A percentile compares a stretch with the other conserved stretches of the same genome.
Conservation (phyloP, 2,888 invertebrate species). For the Ormyrus labotus region DNA sequence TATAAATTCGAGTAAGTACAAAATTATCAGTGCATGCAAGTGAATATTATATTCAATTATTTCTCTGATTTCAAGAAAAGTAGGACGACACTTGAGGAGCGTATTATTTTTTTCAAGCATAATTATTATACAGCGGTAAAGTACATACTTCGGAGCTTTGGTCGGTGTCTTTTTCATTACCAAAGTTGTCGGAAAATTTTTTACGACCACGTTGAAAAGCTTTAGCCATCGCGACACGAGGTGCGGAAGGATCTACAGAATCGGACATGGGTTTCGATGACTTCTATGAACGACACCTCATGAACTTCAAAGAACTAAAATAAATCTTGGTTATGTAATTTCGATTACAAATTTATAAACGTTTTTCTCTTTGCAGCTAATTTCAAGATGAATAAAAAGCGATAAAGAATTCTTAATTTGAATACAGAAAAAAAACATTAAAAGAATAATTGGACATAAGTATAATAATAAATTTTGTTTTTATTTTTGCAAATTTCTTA, state of each 20-base stretch:
- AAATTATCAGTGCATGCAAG: too few species aligned
- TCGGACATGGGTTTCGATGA: conserved; percentile 42
- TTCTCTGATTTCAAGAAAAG: too few species aligned
- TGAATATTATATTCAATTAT: too few species aligned
- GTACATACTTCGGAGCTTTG: conserved; percentile 54
- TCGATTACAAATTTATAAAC: not conserved
- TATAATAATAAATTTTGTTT: too few species aligned
- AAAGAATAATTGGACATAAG: too few species aligned
- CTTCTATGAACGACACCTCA: not conserved
- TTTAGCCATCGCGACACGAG: conserved; percentile 65
- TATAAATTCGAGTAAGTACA: too few species aligned
- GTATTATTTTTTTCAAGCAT: too few species aligned
- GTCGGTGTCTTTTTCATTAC: conserved; percentile 47
- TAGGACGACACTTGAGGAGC: too few species aligned
- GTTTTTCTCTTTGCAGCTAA: conserved; percentile 35
- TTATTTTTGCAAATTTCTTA: too few species aligned
- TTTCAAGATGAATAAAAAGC: conserved; percentile 12
- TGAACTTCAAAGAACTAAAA: not conserved
- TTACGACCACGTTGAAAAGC: conserved; percentile 70
- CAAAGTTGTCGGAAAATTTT: conserved; percentile 69
- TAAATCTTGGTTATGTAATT: not conserved
- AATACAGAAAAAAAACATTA: too few species aligned
- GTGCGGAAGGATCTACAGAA: conserved; percentile 49
- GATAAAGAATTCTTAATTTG: too few species aligned
- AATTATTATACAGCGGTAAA: not conserved